Conservation (phyloP, 2,797 vertebrate genomes). For the Mergus octosetaceus region DNA sequence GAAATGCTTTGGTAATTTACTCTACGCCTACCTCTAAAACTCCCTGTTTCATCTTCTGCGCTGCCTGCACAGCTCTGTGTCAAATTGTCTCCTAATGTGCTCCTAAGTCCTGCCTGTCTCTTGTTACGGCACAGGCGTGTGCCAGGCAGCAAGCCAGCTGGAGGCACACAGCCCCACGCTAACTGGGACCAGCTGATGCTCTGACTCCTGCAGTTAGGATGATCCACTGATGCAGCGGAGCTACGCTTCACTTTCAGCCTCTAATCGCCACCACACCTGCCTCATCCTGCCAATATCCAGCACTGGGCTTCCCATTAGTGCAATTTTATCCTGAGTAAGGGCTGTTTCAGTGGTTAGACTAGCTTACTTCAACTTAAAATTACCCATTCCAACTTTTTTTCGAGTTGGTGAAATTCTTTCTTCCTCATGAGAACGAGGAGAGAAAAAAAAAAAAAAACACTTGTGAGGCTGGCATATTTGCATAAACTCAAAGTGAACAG, state of each 20-base stretch:
- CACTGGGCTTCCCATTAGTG: neutral
- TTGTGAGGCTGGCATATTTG: neutral
- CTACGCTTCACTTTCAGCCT: neutral
- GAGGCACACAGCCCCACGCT: neutral
- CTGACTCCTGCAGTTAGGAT: slow-evolving; percentile 26
- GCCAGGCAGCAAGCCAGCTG: slow-evolving; percentile 62
- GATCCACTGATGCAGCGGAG: slow-evolving; percentile 4
- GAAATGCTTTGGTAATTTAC: slow-evolving; percentile 62
- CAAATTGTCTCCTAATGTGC: slow-evolving; percentile 10
- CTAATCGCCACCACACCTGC: neutral
- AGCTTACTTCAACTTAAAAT: neutral
- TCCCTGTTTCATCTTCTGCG: slow-evolving; percentile 18
- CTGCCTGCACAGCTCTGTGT: slow-evolving; percentile 26
- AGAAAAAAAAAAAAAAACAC: neutral
- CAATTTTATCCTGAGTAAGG: neutral
- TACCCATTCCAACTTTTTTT: neutral
- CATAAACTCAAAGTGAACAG: neutral
- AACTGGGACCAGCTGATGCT: slow-evolving; percentile 35
- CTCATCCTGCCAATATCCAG: neutral
- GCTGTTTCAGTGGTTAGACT: neutral
- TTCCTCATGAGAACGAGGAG: neutral
- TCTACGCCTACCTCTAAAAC: slow-evolving; percentile 58
- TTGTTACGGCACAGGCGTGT: slow-evolving; percentile 56
- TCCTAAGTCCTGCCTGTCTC: slow-evolving; percentile 49
- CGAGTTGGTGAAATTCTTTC: neutral